Evolutionary conservation across 2,888 invertebrate genomes (phyloP).

Genomic region (Myathropa florea): DNA sequence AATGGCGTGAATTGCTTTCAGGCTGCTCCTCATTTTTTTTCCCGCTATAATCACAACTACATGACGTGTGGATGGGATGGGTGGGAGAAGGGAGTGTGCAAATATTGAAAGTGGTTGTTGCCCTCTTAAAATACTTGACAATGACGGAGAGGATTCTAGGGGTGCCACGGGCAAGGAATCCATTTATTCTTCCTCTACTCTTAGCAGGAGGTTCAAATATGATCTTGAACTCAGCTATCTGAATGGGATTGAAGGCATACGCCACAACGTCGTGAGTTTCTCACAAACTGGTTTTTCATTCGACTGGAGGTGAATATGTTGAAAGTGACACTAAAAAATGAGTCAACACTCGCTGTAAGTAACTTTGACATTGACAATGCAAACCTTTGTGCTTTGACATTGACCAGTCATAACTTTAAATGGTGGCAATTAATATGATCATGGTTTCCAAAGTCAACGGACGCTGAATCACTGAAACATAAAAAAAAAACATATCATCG

Average conservation of each 20-base stretch:
- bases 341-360: not conserved
- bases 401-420: not conserved
- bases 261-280: not conserved
- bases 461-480: not conserved
- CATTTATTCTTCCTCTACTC: not conserved
- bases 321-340: not conserved
- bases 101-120: not conserved
- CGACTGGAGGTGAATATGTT: not conserved
- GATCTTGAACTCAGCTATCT: not conserved
- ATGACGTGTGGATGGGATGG: not conserved
- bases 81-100: not conserved
- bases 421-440: not conserved
- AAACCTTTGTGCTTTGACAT: not conserved
- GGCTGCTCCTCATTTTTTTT: conserved; percentile 16
- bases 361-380: not conserved
- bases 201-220: not conserved
- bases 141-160: not conserved
- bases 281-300: not conserved
- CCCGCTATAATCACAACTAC: conserved; percentile 12
- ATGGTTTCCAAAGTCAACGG: not conserved
- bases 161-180: not conserved
- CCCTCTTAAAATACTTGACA: not conserved
- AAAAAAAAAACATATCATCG: too few relatives aligned
- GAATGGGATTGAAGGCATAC: not conserved
- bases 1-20: conserved; percentile 24